These are phyloP conservation scores for Lepus oiostolus DNA, from an alignment of 2,797 vertebrate species.

Conservation along the genomic window DNA sequence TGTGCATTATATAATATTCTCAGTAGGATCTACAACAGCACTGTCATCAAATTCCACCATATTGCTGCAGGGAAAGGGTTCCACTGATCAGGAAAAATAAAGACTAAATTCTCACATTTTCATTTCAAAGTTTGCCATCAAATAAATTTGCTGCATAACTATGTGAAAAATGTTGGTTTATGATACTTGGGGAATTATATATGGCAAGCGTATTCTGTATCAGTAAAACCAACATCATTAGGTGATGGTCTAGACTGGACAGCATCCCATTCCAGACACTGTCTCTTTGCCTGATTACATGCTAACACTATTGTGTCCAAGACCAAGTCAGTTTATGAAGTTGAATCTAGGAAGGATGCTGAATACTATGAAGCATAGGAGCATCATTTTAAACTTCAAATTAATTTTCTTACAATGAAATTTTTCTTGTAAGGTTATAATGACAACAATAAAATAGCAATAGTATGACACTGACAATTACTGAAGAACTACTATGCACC, in stretches of 20 bases:
- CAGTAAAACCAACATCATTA: background rate
- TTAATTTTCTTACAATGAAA: background rate
- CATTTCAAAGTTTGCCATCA: background rate
- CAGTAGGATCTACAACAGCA: background rate
- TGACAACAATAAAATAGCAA: background rate
- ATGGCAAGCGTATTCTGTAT: background rate
- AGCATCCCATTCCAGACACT: background rate
- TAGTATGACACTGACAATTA: background rate
- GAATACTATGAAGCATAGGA: background rate
- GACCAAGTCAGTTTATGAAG: background rate
- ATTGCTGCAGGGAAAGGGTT: background rate
- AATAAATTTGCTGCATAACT: background rate
- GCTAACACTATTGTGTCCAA: background rate
- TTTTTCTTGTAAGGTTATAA: background rate
- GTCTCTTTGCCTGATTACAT: background rate
- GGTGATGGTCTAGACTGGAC: background rate
- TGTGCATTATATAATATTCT: background rate
- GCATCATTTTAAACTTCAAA: background rate
- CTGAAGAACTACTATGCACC: background rate
- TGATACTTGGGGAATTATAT: background rate
- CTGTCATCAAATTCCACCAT: background rate
- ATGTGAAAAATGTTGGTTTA: background rate
- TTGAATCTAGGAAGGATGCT: background rate
- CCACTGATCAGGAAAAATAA: background rate
- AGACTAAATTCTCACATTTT: background rate